Conservation (phyloP, 2,888 invertebrate species). For the Ophioninae sp. region DNA sequence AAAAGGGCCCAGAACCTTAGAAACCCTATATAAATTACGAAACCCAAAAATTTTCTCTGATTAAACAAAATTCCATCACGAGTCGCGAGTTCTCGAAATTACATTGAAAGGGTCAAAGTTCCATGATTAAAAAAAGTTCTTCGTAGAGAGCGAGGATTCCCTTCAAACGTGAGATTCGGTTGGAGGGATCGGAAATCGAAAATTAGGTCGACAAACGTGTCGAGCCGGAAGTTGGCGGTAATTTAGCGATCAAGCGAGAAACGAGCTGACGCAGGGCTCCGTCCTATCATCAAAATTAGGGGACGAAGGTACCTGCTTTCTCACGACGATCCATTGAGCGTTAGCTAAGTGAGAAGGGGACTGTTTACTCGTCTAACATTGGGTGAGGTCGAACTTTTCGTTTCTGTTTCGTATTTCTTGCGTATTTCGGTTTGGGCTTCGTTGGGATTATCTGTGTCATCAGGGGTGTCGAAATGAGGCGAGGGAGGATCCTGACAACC, state of each 20-base stretch:
- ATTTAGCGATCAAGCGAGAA: conserved; percentile 62
- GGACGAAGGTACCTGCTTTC: conserved; percentile 24
- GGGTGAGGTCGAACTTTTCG: neutral
- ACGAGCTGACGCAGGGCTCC: conserved; percentile 53
- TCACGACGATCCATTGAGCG: conserved; percentile 13
- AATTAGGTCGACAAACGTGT: conserved; percentile 66
- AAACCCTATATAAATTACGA: no score
- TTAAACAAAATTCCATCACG: no score
- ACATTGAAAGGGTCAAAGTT: neutral
- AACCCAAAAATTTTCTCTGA: no score
- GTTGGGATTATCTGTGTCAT: neutral
- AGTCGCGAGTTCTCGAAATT: neutral
- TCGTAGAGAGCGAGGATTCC: neutral
- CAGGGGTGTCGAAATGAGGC: neutral
- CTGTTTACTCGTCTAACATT: neutral
- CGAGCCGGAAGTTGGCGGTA: conserved; percentile 60
- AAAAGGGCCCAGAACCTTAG: no score
- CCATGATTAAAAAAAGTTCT: neutral
- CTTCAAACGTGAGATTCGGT: conserved; percentile 13
- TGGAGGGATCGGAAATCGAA: conserved; percentile 62
- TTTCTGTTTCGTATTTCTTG: neutral
- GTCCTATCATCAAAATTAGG: neutral
- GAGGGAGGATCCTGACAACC: no score
- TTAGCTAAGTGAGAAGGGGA: conserved; percentile 43
- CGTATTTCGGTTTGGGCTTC: neutral